These are phyloP conservation scores for Bembecia ichneumoniformis DNA, from an alignment of 2,888 invertebrate species.

Conservation along the genomic window DNA sequence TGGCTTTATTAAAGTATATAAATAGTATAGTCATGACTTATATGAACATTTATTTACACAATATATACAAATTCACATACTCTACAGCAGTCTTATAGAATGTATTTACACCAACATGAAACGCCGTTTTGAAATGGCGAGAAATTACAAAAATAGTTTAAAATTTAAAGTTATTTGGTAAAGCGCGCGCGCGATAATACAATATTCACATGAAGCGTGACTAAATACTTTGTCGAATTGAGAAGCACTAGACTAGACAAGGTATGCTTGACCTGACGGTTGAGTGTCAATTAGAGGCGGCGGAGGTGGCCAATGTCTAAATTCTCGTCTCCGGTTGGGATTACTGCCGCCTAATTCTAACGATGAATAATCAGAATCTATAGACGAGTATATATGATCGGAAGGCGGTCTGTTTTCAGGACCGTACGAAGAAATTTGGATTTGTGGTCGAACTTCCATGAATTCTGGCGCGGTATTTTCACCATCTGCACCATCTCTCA, in stretches of 20 bases:
- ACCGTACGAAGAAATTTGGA: constrained; percentile 54
- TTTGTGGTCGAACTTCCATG: constrained; percentile 45
- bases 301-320: constrained; percentile 63
- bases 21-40: constrained; percentile 72
- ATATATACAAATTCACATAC: constrained; percentile 69
- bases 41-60: constrained; percentile 68
- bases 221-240: constrained; percentile 41
- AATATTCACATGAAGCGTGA: constrained; percentile 64
- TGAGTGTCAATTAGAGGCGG: constrained; percentile 58
- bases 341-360: constrained; percentile 77
- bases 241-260: constrained; percentile 62
- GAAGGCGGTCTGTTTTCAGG: constrained; percentile 81
- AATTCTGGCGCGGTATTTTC: constrained; percentile 78
- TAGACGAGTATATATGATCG: constrained; percentile 91
- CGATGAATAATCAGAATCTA: constrained; percentile 90
- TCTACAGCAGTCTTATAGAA: constrained; percentile 73
- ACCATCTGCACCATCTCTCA: constrained; percentile 44
- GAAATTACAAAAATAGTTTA: constrained; percentile 68
- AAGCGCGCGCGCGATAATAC: constrained; percentile 61
- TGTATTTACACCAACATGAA: constrained; percentile 65
- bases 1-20: constrained; percentile 73
- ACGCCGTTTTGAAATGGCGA: constrained; percentile 56
- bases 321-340: constrained; percentile 55
- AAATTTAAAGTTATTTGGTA: constrained; percentile 66
- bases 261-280: constrained; percentile 63